Evolutionary conservation across 2,113 vertebrate species (phyloP).

Genomic region (Cnemophilus loriae): DNA sequence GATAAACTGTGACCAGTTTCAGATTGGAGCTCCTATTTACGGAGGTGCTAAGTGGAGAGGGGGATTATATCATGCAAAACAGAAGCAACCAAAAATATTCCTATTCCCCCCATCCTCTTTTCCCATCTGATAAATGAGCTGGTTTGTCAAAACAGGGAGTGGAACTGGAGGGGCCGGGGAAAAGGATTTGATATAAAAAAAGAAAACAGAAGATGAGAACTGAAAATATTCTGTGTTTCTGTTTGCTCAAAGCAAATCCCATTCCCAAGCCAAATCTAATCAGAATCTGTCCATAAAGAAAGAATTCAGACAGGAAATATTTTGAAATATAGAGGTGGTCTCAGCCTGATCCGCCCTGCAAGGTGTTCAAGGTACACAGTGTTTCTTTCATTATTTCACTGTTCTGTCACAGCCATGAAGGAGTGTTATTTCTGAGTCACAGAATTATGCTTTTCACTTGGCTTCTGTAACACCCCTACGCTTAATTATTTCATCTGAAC

Average conservation of each 20-base stretch:
- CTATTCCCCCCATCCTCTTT: background rate
- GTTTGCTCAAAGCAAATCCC: background rate
- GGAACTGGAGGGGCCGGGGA: background rate
- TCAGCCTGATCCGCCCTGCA: background rate
- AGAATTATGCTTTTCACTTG: constrained; percentile 45
- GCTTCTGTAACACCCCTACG: constrained; percentile 31
- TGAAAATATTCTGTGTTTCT: background rate
- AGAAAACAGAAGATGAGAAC: background rate
- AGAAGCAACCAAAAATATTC: constrained; percentile 25
- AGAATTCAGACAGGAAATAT: background rate
- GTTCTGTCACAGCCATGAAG: background rate
- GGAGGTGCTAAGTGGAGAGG: background rate
- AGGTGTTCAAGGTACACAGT: background rate
- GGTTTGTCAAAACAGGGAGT: constrained; percentile 15
- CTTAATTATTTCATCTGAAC: constrained; percentile 52
- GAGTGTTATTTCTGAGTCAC: constrained; percentile 46
- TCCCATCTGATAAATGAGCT: constrained; percentile 14
- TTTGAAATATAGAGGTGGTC: background rate
- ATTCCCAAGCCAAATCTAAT: background rate
- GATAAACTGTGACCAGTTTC: constrained; percentile 5
- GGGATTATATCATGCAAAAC: constrained; percentile 17
- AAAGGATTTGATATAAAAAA: background rate
- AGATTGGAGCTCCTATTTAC: constrained; percentile 7
- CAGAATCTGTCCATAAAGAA: background rate
- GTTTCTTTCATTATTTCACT: constrained; percentile 5